These are phyloP conservation scores for Hypotaenidia philippensis DNA, from an alignment of 2,797 vertebrate genomes.

Conservation along the genomic window DNA sequence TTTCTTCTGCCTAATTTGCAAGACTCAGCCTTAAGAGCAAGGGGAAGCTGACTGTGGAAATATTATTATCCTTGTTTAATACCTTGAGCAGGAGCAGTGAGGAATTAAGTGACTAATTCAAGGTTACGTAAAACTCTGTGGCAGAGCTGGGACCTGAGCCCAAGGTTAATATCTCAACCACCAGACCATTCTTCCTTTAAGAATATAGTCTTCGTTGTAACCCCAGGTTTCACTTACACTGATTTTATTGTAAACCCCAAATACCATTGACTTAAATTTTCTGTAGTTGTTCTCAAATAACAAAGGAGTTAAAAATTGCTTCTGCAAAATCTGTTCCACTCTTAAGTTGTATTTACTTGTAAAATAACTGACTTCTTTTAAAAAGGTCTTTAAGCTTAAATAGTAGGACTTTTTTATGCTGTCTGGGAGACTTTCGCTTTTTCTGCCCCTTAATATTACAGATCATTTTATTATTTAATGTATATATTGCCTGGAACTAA, in stretches of 20 bases:
- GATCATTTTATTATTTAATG: background rate
- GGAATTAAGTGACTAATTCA: conserved; percentile 12
- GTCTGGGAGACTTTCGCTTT: background rate
- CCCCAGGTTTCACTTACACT: background rate
- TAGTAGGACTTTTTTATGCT: background rate
- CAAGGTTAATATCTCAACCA: conserved; percentile 11
- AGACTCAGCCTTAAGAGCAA: background rate
- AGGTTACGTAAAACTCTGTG: conserved; percentile 21
- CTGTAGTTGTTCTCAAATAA: background rate
- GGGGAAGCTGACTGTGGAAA: conserved; percentile 8
- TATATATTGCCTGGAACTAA: background rate
- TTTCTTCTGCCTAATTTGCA: background rate
- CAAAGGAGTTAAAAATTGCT: background rate
- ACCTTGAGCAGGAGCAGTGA: background rate
- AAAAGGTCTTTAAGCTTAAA: background rate
- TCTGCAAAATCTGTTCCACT: background rate
- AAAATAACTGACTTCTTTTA: background rate
- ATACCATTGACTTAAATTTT: background rate
- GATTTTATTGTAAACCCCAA: conserved; percentile 22
- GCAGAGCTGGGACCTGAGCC: background rate
- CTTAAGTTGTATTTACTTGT: background rate
- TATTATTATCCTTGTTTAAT: background rate
- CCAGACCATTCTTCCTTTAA: background rate
- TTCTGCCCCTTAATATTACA: background rate
- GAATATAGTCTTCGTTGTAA: background rate